Evolutionary conservation across 2,888 invertebrate genomes (phyloP), one percentile per base, ranked within the genome.

Genomic region (Aplocera efformata): DNA sequence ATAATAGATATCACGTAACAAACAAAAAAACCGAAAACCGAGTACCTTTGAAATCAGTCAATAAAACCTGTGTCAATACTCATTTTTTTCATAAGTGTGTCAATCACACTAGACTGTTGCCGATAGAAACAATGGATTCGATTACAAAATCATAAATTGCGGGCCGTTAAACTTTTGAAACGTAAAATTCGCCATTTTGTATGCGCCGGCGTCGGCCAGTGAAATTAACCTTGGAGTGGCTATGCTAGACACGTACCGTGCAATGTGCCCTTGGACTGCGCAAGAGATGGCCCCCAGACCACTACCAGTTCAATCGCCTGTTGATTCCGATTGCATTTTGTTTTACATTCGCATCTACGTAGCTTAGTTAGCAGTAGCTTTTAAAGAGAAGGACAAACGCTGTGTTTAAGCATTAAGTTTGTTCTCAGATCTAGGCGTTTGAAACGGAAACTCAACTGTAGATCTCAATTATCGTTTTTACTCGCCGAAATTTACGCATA

Each of bases 211-310:
- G 28, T 6, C 7, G 32, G 27, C 10, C 27, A 45, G 32, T 50
- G 61, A 61, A 61, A 61, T 61, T 61, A 61, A 61, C 61, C 61
- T 61, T 61, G 61, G 20, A n/a, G 28, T n/a, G 21, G 42, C 27
- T 10, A 58, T 55, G 44, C 61, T 3, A 13, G 27, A 52, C 61
- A 60, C 40, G 45, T 37, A 24, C 5, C 7, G 39, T 45, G 61
- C 56, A 61, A 61, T 49, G 50, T 41, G 61, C 60, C 61, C 61
- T 61, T 61, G 61, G 32, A 29, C 25, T 26, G 22, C 22, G 48
- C 58, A 50, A 57, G 55, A 57, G 47, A 57, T 57, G 56, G 31
- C n/a, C n/a, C n/a, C n/a, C 23, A 22, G n/a, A n/a, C n/a, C n/a
- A n/a, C n/a, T n/a, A n/a, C n/a, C n/a, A n/a, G n/a, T 22, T 44